Base-by-base conservation (phyloP, 1,140 invertebrate species). In the Scylla paramamosain region DNA sequence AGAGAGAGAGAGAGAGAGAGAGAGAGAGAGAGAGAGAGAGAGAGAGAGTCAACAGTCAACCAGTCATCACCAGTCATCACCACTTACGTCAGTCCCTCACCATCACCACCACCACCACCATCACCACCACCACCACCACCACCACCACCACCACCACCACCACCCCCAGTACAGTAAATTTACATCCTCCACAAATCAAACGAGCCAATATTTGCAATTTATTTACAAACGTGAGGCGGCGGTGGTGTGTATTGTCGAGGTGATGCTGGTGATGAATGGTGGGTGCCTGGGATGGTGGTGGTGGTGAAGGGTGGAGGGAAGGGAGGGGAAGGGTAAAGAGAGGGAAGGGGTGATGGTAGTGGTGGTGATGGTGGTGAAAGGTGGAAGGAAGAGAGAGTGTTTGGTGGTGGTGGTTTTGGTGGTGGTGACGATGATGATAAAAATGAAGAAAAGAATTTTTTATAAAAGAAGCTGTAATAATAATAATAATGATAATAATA, bases 121-220 rank as follows among this genome's bases (percentile, higher is more conserved):
- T 6, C 39, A 39, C 39, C 83, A 86, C 32, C 83, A 86, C 83
- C 83, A 86, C 83, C 12, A n/a, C 83, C 39, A 39, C 39, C 39
- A 39, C 39, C 39, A 39, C 39, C 39, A 39, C 39, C 39, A 39
- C 39, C 83, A 86, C 32, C 83, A 86, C 83, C 83, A 86, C 83
- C 12, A n/a, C 12, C 83, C 10, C 83, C 12, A 14, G 6, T 28
- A 86, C 83, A 29, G 14, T 12, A 4, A 31, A 91, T 77, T 82
- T 91, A 91, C 90, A 67, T 4, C 90, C 48, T 16, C 29, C 90
- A 91, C 90, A 90, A 90, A 90, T 90, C 90, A 91, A 2, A 29
- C 52, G 28, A 29, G 31, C 90, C 90, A 91, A 67, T 82, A 91
- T 82, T 82, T 82, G 29, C 90, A 91, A 77, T 82, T 77, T 91